These are phyloP conservation scores for Galeopterus variegatus DNA, from an alignment of 2,113 vertebrate species.

Conservation along the genomic window DNA sequence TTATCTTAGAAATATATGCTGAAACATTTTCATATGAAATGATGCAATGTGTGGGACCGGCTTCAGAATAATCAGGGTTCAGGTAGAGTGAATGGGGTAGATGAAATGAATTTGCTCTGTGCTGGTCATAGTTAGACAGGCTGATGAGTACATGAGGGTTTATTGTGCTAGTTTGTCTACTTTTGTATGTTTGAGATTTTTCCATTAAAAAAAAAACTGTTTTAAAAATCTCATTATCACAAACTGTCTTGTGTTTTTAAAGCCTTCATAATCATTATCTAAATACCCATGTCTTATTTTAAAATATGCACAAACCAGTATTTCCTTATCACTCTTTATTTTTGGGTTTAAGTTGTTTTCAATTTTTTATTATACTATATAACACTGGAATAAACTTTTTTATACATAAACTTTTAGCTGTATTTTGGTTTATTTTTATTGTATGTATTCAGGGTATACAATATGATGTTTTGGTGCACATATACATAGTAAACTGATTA, in stretches of 20 bases:
- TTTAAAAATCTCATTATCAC: conserved; percentile 1
- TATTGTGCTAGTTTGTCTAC: not conserved
- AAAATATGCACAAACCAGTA: not conserved
- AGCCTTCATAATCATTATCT: not conserved
- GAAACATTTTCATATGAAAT: conserved; percentile 43
- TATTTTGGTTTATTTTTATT: conserved; percentile 38
- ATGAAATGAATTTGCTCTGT: not conserved
- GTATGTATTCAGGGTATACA: not conserved
- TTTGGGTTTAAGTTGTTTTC: not conserved
- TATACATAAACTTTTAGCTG: not conserved
- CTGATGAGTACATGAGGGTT: not conserved
- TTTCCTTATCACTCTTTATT: not conserved
- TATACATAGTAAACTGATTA: not conserved
- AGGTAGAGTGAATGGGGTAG: not conserved
- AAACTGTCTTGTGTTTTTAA: not conserved
- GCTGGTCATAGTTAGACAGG: not conserved
- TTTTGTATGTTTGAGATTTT: not conserved
- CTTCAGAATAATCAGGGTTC: not conserved
- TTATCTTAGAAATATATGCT: not conserved
- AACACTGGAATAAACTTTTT: not conserved
- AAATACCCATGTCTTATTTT: conserved; percentile 9
- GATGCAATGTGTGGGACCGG: not conserved
- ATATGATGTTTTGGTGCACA: not conserved
- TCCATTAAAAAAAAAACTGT: not conserved
- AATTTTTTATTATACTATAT: not conserved